Evolutionary conservation across 1,140 invertebrate species (phyloP).

Genomic region (Cardiocondyla obscurior): DNA sequence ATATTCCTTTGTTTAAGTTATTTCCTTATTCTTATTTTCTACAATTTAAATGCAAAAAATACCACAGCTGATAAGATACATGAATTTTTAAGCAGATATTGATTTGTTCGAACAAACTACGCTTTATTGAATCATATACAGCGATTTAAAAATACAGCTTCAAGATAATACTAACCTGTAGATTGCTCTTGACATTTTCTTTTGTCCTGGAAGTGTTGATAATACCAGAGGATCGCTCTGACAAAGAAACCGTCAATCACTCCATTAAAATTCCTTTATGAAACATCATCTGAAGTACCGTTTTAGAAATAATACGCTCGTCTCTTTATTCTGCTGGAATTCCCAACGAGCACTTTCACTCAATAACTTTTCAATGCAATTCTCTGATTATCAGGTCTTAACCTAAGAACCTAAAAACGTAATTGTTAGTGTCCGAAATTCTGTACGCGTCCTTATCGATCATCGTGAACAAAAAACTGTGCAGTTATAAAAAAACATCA

Average conservation of each 20-base stretch:
- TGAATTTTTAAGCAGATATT: neutral
- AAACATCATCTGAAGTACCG: neutral
- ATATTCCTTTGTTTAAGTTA: no score
- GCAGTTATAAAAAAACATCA: neutral
- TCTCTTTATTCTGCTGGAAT: conserved; percentile 28
- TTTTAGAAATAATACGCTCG: neutral
- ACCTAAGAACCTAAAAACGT: conserved; percentile 73
- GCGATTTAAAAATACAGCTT: neutral
- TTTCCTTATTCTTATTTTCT: neutral
- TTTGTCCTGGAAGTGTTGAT: neutral
- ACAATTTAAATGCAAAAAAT: neutral
- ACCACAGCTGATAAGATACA: neutral
- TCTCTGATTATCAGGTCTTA: conserved; percentile 53
- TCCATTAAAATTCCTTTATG: neutral
- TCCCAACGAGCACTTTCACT: conserved; percentile 73
- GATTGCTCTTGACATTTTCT: neutral
- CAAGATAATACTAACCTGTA: neutral
- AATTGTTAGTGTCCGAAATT: neutral
- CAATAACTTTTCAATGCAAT: conserved; percentile 62
- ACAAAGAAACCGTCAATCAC: neutral
- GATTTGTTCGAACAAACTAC: neutral
- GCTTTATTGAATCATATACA: neutral
- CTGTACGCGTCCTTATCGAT: neutral
- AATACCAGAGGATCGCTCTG: neutral
- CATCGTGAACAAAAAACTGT: neutral